Conservation (phyloP, 37 sponge, comb jelly and placozoan species). For the Haliclona indistincta region DNA sequence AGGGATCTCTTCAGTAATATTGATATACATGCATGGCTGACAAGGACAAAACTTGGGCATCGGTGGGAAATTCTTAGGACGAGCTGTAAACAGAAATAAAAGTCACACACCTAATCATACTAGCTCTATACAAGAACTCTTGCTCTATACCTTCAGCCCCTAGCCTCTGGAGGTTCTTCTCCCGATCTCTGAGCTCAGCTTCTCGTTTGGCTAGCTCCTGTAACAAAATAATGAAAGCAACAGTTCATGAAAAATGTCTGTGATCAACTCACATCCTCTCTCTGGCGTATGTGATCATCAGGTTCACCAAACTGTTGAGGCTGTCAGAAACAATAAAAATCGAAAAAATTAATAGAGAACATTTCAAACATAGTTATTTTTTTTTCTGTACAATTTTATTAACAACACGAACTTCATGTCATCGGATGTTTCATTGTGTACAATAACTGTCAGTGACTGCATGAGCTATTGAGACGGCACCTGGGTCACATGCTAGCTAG, state of each 20-base stretch:
- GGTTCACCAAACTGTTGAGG: constrained; percentile 10
- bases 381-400: too few species aligned
- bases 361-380: too few species aligned
- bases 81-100: too few species aligned
- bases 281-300: constrained; percentile 37
- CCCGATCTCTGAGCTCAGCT: constrained; percentile 36
- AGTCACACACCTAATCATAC: too few species aligned
- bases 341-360: background rate
- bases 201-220: constrained; percentile 65
- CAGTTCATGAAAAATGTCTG: background rate
- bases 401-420: too few species aligned
- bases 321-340: background rate
- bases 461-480: too few species aligned
- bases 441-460: too few species aligned
- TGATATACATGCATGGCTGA: constrained; percentile 94
- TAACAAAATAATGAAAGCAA: background rate
- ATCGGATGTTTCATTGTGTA: too few species aligned
- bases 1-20: constrained; percentile 87
- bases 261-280: constrained; percentile 39
- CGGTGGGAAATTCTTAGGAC: constrained; percentile 91
- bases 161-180: constrained; percentile 42
- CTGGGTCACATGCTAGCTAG: too few species aligned
- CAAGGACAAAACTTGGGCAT: constrained; percentile 75
- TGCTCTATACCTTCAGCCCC: constrained; percentile 19
- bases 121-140: background rate